A percentile compares a stretch with the other conserved stretches of the same genome.
Conservation (phyloP, 2,888 invertebrate genomes). For the Aphrophora alni region DNA sequence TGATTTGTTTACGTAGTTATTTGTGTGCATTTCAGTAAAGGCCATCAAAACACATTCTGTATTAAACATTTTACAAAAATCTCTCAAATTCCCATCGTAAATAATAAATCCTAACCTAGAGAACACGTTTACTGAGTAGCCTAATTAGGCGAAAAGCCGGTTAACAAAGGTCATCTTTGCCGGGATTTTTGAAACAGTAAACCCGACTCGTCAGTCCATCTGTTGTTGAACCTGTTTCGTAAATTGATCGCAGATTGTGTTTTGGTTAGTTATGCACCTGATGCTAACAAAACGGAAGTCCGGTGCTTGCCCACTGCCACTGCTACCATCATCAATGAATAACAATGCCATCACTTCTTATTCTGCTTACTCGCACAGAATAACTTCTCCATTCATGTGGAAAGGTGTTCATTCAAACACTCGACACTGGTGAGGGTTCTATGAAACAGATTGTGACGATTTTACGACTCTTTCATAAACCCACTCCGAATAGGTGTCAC, state of each 20-base stretch:
- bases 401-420: neutral
- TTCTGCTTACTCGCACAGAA: neutral
- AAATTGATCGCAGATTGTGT: neutral
- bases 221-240: neutral
- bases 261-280: neutral
- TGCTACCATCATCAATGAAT: neutral
- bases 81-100: too few species aligned
- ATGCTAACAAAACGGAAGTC: neutral
- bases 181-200: neutral
- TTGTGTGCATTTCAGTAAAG: too few species aligned
- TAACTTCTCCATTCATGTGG: neutral
- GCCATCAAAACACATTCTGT: too few species aligned
- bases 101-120: too few species aligned
- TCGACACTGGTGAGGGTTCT: too few species aligned
- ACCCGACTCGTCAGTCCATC: neutral
- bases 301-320: neutral
- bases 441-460: too few species aligned
- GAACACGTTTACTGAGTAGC: too few species aligned
- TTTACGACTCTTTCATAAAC: too few species aligned
- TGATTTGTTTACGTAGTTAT: too few species aligned
- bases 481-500: too few species aligned
- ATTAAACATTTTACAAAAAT: too few species aligned
- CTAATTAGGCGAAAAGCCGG: neutral
- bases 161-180: neutral
- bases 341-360: neutral